These are phyloP conservation scores for Chromis chromis DNA, from an alignment of 2,797 vertebrate species.

Conservation along the genomic window DNA sequence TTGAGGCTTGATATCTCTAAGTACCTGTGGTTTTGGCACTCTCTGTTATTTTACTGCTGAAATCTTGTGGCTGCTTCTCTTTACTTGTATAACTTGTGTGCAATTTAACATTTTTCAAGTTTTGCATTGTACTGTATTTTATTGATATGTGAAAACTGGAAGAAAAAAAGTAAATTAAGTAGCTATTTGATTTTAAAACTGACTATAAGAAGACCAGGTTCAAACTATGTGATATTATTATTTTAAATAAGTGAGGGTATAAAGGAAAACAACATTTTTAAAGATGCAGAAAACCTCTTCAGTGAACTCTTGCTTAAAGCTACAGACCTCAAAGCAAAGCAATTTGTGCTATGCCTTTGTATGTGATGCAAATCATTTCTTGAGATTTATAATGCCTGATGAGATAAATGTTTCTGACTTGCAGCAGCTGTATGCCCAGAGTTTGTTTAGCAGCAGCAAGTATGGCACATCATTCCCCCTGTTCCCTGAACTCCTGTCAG, in stretches of 20 bases:
- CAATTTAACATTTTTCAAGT: neutral
- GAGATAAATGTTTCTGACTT: conserved; percentile 40
- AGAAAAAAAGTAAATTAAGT: neutral
- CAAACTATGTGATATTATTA: neutral
- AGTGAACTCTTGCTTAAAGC: conserved; percentile 35
- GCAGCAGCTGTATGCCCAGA: conserved; percentile 16
- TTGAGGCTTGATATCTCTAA: no score
- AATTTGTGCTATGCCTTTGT: conserved; percentile 4
- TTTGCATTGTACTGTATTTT: neutral
- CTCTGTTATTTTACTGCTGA: no score
- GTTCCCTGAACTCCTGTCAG: conserved; percentile 58
- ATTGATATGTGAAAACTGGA: neutral
- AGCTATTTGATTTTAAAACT: neutral
- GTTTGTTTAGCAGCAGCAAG: conserved; percentile 32
- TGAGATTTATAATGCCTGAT: conserved; percentile 1
- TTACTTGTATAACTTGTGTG: neutral
- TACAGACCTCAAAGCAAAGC: conserved; percentile 20
- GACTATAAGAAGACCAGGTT: neutral
- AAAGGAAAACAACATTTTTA: neutral
- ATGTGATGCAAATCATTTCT: conserved; percentile 27
- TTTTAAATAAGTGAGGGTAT: conserved; percentile 2
- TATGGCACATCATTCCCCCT: conserved; percentile 46
- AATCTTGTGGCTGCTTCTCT: no score
- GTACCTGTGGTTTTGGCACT: no score
- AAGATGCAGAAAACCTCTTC: conserved; percentile 14